Conservation (phyloP, 2,888 invertebrate genomes). For the Portevinia maculata region DNA sequence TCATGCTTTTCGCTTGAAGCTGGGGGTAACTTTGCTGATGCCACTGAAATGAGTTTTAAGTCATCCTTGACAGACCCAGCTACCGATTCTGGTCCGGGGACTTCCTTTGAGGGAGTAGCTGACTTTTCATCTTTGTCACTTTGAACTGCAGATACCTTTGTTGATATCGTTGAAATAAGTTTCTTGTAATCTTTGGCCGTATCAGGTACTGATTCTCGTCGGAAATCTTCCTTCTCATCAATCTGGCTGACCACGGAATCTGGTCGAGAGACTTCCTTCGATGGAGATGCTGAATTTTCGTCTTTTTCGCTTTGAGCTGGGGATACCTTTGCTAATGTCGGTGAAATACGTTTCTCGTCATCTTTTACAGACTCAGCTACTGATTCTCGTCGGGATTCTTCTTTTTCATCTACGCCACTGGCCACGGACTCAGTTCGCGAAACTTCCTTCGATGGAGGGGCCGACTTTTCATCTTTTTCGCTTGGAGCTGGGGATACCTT, state of each 20-base stretch:
- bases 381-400: conserved; percentile 33
- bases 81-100: conserved; percentile 80
- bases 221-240: conserved; percentile 48
- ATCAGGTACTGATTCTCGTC: conserved; percentile 11
- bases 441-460: conserved; percentile 55
- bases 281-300: conserved; percentile 43
- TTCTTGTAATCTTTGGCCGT: no score
- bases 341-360: conserved; percentile 66
- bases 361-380: background rate
- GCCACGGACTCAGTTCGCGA: conserved; percentile 71
- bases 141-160: no score
- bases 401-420: conserved; percentile 50
- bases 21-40: conserved; percentile 68
- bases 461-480: conserved; percentile 54
- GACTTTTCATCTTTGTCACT: conserved; percentile 35
- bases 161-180: no score
- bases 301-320: conserved; percentile 42
- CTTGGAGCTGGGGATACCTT: conserved; percentile 52
- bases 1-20: conserved; percentile 58
- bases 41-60: background rate
- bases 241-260: conserved; percentile 34
- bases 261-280: conserved; percentile 74
- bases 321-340: conserved; percentile 2
- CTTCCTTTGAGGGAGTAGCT: conserved; percentile 51
- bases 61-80: conserved; percentile 77